Conservation (phyloP, 2,113 vertebrate species). For the Misgurnus mizolepis region DNA sequence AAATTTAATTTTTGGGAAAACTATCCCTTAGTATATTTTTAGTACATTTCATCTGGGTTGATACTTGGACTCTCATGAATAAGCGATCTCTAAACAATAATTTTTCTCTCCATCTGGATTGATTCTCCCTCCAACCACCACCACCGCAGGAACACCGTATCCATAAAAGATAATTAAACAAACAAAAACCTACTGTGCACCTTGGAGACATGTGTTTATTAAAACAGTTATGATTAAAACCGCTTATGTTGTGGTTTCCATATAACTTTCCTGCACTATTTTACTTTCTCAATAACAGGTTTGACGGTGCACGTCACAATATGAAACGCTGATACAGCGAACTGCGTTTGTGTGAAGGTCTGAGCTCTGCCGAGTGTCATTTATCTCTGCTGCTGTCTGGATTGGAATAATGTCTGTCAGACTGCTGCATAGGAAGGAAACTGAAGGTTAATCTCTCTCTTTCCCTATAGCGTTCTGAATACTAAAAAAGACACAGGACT, state of each 20-base stretch:
- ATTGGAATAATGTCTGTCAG: slow-evolving; percentile 64
- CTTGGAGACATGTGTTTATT: background rate
- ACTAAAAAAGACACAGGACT: slow-evolving; percentile 49
- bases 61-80: background rate
- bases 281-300: background rate
- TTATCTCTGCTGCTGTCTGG: slow-evolving; percentile 43
- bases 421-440: slow-evolving; percentile 51
- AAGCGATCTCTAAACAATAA: slow-evolving; percentile 6
- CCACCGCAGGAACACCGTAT: background rate
- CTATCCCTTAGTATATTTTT: too few relatives aligned
- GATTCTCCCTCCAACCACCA: background rate
- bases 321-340: background rate
- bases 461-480: slow-evolving; percentile 55
- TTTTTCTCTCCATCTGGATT: background rate
- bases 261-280: background rate
- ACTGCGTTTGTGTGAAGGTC: slow-evolving; percentile 37
- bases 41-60: too few relatives aligned
- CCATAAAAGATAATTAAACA: slow-evolving; percentile 32
- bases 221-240: background rate
- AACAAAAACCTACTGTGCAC: background rate
- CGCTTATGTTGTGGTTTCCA: background rate
- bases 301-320: background rate
- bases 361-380: slow-evolving; percentile 45
- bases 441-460: slow-evolving; percentile 69
- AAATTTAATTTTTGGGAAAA: too few relatives aligned